A percentile compares a stretch with the other conserved stretches of the same genome.
phyloP scores from a whole-genome alignment of 2,888 invertebrate species.

The Drosophila pseudotalamancana region DNA sequence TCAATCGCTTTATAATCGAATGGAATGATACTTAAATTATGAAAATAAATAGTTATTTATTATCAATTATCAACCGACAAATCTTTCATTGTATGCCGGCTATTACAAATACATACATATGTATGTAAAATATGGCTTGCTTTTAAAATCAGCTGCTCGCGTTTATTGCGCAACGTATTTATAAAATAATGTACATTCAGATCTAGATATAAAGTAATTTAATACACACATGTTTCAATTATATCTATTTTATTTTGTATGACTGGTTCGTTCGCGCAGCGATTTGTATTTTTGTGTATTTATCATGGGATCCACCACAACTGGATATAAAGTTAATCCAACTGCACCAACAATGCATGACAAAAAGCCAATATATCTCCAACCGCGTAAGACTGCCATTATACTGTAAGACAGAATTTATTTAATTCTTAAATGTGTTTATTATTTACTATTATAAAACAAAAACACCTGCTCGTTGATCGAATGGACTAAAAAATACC shows the following conservation, averaged over 20 bases:
- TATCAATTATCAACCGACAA: not conserved
- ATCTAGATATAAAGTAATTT: not conserved
- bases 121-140: not conserved
- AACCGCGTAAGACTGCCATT: conserved; percentile 85
- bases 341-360: conserved; percentile 86
- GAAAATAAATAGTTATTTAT: not conserved
- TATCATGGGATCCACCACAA: conserved; percentile 87
- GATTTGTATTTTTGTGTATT: conserved; percentile 86
- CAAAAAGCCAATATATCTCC: conserved; percentile 86
- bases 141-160: conserved; percentile 6
- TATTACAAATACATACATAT: not conserved
- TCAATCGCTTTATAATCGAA: not conserved
- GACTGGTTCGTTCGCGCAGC: conserved; percentile 47
- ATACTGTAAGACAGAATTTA: conserved; percentile 28
- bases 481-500: conserved; percentile 40
- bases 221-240: conserved; percentile 4
- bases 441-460: conserved; percentile 45
- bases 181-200: not conserved
- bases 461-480: conserved; percentile 53
- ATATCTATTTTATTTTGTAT: conserved; percentile 39
- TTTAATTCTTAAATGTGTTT: conserved; percentile 14
- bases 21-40: not conserved
- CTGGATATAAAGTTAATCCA: conserved; percentile 86
- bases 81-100: not conserved
- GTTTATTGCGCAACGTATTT: conserved; percentile 10